Evolutionary conservation across 2,888 invertebrate species (phyloP), one percentile per base, ranked within the genome.

Genomic region (Amphipyra berbera): DNA sequence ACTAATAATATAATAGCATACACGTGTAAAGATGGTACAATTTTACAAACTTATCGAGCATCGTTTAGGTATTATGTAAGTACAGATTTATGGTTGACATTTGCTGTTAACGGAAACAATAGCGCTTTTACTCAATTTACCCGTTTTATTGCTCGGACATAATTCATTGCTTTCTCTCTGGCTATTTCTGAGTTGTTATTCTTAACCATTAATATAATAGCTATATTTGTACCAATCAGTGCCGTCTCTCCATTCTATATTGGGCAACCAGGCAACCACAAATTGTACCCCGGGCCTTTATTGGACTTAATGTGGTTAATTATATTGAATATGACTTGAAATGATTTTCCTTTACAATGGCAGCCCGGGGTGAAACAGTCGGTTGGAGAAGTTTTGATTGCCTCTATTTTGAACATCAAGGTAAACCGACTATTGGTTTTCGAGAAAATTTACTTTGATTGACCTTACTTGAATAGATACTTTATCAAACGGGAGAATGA

Each of bases 61-160:
- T 48, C 42, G 48, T 45, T 68, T 61, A 61, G 49, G 33, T 60
- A 47, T 50, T 64, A 52, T 59, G 47, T 54, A 47, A 53, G 41
- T 53, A 37, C 21, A 47, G 61, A 72, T 72, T 75, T 83, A 78
- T 82, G 73, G 75, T 70, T 70, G 76, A 63, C 72, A 76, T 69
- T 72, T 77, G 69, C 72, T 69, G 69, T 66, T 61, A 70, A 70
- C 60, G 61, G 70, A 68, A 79, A 82, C 79, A 79, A 79, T 78
- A 68, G 76, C 72, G 68, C 78, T 83, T 84, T 84, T 82, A 78
- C 81, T 76, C 76, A 81, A 84, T 86, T 84, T 82, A 82, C 81
- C 82, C 69, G 71, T 79, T 85, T 82, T 86, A 86, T 87, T 81
- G 77, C 74, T 73, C 68, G 74, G 70, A 73, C 76, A 64, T 71